Percentiles rank a stretch among this genome's conserved stretches.
These are phyloP conservation scores for Scrobipalpa atriplicella DNA, from an alignment of 2,888 invertebrate species.

Conservation along the genomic window DNA sequence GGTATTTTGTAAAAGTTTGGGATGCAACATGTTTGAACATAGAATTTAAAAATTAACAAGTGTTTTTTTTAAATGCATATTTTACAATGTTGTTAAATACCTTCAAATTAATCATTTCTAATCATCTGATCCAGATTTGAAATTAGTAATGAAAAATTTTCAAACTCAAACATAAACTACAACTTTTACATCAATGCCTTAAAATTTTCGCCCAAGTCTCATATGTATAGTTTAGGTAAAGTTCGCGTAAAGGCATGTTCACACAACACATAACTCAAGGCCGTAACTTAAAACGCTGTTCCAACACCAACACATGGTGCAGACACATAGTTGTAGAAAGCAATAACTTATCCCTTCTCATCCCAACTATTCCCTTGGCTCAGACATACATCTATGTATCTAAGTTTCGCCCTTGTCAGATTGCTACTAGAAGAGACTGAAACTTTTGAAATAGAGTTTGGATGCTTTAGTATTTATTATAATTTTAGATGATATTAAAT, in stretches of 20 bases:
- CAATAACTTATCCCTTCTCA: slow-evolving; percentile 78
- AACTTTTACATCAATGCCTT: background rate
- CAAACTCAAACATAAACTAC: background rate
- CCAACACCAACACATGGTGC: slow-evolving; percentile 71
- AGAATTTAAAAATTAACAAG: background rate
- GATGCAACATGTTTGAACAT: background rate
- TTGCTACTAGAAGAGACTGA: slow-evolving; percentile 43
- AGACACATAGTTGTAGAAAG: slow-evolving; percentile 79
- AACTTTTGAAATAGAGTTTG: background rate
- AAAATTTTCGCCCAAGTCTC: background rate
- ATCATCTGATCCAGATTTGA: no score
- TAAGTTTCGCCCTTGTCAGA: slow-evolving; percentile 41
- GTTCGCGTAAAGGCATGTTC: slow-evolving; percentile 25
- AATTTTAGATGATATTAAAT: background rate
- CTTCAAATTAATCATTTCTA: no score
- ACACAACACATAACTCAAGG: slow-evolving; percentile 50
- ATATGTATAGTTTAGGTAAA: slow-evolving; percentile 20
- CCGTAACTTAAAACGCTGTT: slow-evolving; percentile 71
- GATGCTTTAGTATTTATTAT: background rate
- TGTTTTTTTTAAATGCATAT: no score
- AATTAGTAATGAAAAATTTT: background rate
- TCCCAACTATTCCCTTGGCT: slow-evolving; percentile 79
- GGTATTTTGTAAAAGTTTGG: background rate
- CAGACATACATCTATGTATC: slow-evolving; percentile 71
- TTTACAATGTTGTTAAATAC: no score